Conservation (phyloP, 2,113 vertebrate species). For the Oryzias curvinotus region DNA sequence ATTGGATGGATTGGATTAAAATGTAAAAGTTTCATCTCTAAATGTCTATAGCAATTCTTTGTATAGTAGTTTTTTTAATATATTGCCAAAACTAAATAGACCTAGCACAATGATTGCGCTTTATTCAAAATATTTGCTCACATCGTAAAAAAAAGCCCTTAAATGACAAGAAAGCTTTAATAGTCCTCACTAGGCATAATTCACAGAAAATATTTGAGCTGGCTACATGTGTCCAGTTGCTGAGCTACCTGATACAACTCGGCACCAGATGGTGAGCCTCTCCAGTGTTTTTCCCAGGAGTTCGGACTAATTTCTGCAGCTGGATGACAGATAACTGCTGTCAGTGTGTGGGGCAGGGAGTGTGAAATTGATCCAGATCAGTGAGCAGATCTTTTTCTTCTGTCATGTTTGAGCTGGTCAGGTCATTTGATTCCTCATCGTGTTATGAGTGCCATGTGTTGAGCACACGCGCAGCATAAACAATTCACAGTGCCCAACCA, state of each 20-base stretch:
- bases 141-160: no score
- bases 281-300: not conserved
- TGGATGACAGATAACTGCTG: not conserved
- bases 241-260: slow-evolving; percentile 35
- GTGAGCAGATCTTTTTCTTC: not conserved
- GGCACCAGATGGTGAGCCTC: slow-evolving; percentile 38
- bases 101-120: no score
- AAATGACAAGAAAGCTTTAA: not conserved
- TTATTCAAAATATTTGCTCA: no score
- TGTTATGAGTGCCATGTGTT: not conserved
- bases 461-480: not conserved
- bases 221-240: slow-evolving; percentile 39
- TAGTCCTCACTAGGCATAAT: slow-evolving; percentile 15
- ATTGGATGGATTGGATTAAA: no score
- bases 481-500: no score
- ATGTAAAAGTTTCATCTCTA: no score
- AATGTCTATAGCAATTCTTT: no score
- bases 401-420: not conserved
- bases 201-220: slow-evolving; percentile 12
- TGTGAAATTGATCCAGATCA: not conserved
- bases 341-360: not conserved
- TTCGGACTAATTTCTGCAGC: slow-evolving; percentile 20
- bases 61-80: no score
- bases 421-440: not conserved
- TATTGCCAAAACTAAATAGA: no score